Evolutionary conservation across 2,113 vertebrate genomes (phyloP).

Genomic region (Coreoperca whiteheadi): DNA sequence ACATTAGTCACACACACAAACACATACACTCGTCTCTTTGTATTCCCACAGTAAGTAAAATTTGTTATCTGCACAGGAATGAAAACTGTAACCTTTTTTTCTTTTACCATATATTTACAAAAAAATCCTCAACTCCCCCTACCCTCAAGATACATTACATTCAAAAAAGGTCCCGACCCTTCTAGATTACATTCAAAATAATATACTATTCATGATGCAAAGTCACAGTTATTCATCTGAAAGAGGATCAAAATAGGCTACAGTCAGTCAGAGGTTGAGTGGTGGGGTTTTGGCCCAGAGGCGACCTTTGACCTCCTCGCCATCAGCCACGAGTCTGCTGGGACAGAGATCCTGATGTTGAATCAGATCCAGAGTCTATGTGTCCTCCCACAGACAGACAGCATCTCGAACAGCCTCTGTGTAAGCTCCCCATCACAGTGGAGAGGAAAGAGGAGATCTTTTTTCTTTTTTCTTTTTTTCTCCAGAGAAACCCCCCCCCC

Average conservation of each 20-base stretch:
- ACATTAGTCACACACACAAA: conserved; percentile 67
- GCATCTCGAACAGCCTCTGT: conserved; percentile 56
- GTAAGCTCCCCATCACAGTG: conserved; percentile 71
- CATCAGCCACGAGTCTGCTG: conserved; percentile 48
- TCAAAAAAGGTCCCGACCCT: conserved; percentile 79
- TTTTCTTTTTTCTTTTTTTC: conserved; percentile 30
- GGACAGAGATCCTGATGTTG: conserved; percentile 55
- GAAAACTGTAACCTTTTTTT: conserved; percentile 70
- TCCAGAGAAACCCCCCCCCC: conserved; percentile 66
- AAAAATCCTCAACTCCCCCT: conserved; percentile 41
- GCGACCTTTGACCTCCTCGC: conserved; percentile 61
- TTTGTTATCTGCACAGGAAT: conserved; percentile 76
- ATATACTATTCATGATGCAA: conserved; percentile 90
- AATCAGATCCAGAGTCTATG: conserved; percentile 64
- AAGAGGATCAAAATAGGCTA: conserved; percentile 78
- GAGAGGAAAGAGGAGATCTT: conserved; percentile 62
- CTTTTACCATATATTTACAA: conserved; percentile 80
- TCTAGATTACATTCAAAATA: conserved; percentile 84
- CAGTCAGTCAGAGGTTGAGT: conserved; percentile 74
- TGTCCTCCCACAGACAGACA: conserved; percentile 52
- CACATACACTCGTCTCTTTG: conserved; percentile 49
- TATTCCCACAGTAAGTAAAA: conserved; percentile 77
- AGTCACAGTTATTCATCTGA: conserved; percentile 89
- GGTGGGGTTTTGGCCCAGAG: conserved; percentile 44
- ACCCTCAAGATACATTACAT: conserved; percentile 75